phyloP scores from a whole-genome alignment of 2,113 vertebrate species.

The Eurystomus gularis region DNA sequence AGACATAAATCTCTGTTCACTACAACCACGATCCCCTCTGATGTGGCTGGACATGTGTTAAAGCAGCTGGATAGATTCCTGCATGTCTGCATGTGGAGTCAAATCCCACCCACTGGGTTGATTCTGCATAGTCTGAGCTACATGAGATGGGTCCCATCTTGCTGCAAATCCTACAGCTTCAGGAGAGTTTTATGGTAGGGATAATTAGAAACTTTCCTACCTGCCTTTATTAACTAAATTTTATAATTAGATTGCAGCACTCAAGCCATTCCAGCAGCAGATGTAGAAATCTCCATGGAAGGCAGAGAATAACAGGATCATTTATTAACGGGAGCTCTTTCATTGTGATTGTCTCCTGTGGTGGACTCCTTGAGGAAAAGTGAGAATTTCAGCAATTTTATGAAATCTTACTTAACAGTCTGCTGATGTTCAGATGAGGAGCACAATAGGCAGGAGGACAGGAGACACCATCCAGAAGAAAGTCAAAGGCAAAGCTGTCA shows the following conservation, averaged over 20 bases:
- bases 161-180: conserved; percentile 9
- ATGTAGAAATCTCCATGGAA: background rate
- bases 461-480: background rate
- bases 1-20: too few relatives aligned
- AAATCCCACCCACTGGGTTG: background rate
- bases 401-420: conserved; percentile 8
- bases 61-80: background rate
- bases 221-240: conserved; percentile 42
- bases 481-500: background rate
- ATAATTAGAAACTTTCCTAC: conserved; percentile 28
- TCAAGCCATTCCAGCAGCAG: background rate
- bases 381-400: background rate
- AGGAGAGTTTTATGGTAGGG: background rate
- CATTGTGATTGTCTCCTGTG: background rate
- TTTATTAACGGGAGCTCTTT: conserved; percentile 14
- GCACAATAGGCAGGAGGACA: background rate
- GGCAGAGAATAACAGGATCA: background rate
- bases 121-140: background rate
- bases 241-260: conserved; percentile 20
- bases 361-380: background rate
- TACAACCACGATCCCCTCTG: too few relatives aligned
- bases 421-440: background rate
- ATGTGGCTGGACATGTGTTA: fast-evolving
- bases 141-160: background rate
- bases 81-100: fast-evolving